A percentile compares a stretch with the other conserved stretches of the same genome.
Evolutionary conservation across 2,797 vertebrate genomes (phyloP).

Genomic region (Synanceia verrucosa): DNA sequence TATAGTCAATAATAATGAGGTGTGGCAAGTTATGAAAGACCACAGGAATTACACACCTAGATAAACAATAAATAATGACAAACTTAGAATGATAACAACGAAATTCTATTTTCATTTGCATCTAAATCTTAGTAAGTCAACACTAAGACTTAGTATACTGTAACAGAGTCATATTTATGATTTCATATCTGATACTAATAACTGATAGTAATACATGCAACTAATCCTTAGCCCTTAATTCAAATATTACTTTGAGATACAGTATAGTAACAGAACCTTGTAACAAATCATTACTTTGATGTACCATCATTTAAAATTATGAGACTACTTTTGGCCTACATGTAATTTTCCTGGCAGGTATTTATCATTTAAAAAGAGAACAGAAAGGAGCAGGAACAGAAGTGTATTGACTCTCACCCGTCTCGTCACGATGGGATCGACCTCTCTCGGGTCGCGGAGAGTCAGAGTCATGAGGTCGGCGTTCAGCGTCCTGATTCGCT

Average conservation of each 20-base stretch:
- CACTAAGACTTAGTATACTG: not conserved
- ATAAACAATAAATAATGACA: not conserved
- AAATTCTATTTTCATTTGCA: not conserved
- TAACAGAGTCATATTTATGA: not conserved
- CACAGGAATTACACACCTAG: not conserved
- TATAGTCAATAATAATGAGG: not conserved
- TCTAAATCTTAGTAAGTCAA: not conserved
- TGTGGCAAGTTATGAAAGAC: not conserved
- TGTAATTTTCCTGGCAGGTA: not conserved
- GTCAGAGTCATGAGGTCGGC: slow-evolving; percentile 97
- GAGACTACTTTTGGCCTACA: not conserved
- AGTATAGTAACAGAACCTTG: not conserved
- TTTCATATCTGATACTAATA: not conserved
- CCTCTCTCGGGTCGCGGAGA: slow-evolving; percentile 85
- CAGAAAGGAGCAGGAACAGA: not conserved
- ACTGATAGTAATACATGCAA: not conserved
- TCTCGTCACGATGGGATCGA: slow-evolving; percentile 94
- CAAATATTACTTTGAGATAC: not conserved
- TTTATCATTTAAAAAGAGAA: not conserved
- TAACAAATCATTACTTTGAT: not conserved
- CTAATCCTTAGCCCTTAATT: not conserved
- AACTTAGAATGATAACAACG: not conserved
- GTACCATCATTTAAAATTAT: not conserved
- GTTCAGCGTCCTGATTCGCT: slow-evolving; percentile 94
- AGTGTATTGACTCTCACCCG: slow-evolving; percentile 83